Base-by-base conservation (phyloP, 2,888 invertebrate species). In the Cataglyphis altisquamis region DNA sequence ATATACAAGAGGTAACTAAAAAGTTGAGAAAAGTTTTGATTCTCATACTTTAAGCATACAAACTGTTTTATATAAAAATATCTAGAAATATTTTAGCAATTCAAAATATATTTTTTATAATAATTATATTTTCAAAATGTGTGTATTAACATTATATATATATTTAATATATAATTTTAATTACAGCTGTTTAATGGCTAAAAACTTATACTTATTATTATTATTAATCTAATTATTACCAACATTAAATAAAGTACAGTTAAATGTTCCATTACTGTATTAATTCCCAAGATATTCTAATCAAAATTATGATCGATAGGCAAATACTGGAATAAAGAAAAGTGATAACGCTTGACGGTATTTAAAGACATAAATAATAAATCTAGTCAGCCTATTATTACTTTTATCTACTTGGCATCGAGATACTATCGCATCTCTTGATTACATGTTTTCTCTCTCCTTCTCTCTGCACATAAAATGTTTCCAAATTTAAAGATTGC, bases 11-110 rank as follows among this genome's bases (percentile, higher is more conserved):
- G 60, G 12, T 21, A 60, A 68, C 32, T 57, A 32, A 45, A 48
- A 70, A 36, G 45, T 80, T 60, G 36, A 29, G 60, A 15, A 55
- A 60, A 78, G 70, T 36, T 78, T 78, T 18, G 8, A 18, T 78
- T 21, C 21, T 64, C n/a, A 39, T 48, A 45, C 15, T 25, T 66
- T 52, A 52, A 64, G 52, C 2, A 75, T 75, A 8, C 52, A 66
- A 75, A 39, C 18, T 66, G 8, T 66, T 74, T 0, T 63, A 15
- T 63, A 21, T 21, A 3, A 74, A 3, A 74, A 48, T 21, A 48
- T 45, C 9, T 9, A 74, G 15, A 63, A 63, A 48, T 29, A 45
- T 9, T 32, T 74, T 21, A 32, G 32, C 9, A 12, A 36, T 36
- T 36, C 32, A 36, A 36, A 5, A 48, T 48, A 18, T 48, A 18